phyloP scores from a whole-genome alignment of 1,140 invertebrate genomes.

The Thereuonema tuberculata region DNA sequence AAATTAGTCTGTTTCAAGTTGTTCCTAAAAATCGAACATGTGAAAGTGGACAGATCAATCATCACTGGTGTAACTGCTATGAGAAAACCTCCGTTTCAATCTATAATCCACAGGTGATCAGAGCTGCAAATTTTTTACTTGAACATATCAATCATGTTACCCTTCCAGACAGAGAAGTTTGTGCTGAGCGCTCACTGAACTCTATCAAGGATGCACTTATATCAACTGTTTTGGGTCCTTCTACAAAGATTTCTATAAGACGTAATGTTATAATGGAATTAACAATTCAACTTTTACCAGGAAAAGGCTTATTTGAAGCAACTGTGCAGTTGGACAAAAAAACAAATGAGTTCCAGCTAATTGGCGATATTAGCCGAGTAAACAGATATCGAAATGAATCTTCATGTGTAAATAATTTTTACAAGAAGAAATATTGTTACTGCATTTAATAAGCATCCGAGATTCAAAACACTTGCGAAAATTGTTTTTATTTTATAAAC shows the following conservation, averaged over 20 bases:
- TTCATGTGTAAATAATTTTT: no score
- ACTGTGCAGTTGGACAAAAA: no score
- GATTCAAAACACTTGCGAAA: no score
- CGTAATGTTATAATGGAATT: neutral
- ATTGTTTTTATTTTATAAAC: no score
- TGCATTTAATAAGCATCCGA: no score
- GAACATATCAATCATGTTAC: neutral
- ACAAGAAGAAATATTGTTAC: no score
- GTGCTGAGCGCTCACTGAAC: neutral
- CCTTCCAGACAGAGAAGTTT: neutral
- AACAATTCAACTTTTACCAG: neutral
- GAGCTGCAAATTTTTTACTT: neutral
- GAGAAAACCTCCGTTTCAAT: neutral
- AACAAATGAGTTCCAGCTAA: no score
- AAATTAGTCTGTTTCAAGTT: conserved; percentile 27
- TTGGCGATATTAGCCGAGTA: no score
- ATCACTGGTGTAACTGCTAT: conserved; percentile 42
- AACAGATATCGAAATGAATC: no score
- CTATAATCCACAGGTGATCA: neutral
- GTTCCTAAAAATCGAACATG: conserved; percentile 31
- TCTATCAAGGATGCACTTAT: neutral
- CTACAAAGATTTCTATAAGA: neutral
- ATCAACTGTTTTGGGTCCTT: neutral
- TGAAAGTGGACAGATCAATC: conserved; percentile 33
- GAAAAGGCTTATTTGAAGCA: neutral